Evolutionary conservation across 2,888 invertebrate genomes (phyloP).

Genomic region (Athalia rosae): DNA sequence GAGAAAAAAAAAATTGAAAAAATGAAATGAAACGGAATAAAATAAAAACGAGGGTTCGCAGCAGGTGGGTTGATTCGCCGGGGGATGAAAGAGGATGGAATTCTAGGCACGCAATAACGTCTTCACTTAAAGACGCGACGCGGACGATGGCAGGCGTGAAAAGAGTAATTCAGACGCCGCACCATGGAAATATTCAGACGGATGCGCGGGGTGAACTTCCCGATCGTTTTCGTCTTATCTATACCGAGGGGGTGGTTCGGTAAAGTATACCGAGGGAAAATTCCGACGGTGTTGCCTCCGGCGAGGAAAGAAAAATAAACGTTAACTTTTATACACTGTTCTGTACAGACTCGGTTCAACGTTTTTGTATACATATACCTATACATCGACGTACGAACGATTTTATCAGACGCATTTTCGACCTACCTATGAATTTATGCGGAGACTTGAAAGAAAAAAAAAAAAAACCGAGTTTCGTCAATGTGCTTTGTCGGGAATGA

Average conservation of each 20-base stretch:
- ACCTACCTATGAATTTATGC: too few species aligned
- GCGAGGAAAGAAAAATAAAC: not conserved
- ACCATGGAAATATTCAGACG: constrained; percentile 44
- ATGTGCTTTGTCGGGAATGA: too few species aligned
- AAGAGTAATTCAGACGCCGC: constrained; percentile 41
- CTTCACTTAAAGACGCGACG: constrained; percentile 28
- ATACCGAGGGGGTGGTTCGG: not conserved
- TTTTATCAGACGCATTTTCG: too few species aligned
- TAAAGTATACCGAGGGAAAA: not conserved
- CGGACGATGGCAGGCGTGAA: constrained; percentile 36
- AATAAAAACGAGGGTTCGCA: constrained; percentile 19
- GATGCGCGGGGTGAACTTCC: constrained; percentile 31
- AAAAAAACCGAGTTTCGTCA: too few species aligned
- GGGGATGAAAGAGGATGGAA: constrained; percentile 27
- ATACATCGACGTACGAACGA: too few species aligned
- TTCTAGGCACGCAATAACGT: constrained; percentile 45
- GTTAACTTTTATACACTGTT: not conserved
- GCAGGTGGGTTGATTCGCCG: not conserved
- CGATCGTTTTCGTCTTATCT: constrained; percentile 36
- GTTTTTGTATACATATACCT: too few species aligned
- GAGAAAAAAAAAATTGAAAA: constrained; percentile 8
- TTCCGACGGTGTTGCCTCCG: not conserved
- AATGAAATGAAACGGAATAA: constrained; percentile 1
- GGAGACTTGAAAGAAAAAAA: too few species aligned
- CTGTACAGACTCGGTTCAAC: too few species aligned